A percentile compares a stretch with the other conserved stretches of the same genome.
Conservation (phyloP, 2,113 vertebrate genomes). For the Urocynchramus pylzowi region DNA sequence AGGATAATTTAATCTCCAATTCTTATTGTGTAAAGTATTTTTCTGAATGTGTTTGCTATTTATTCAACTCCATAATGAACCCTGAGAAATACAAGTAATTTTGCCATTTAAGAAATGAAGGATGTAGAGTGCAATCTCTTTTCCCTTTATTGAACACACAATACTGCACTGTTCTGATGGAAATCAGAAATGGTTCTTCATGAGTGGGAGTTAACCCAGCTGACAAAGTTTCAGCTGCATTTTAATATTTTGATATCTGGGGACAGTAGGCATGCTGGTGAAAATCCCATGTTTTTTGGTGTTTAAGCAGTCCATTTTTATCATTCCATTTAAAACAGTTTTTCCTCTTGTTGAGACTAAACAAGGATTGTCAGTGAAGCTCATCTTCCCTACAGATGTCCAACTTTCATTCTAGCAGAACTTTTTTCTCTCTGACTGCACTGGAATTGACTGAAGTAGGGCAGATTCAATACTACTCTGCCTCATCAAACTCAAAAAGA, state of each 20-base stretch:
- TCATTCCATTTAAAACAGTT: neutral
- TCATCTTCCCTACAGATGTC: neutral
- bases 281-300: accelerated
- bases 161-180: neutral
- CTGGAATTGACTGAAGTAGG: neutral
- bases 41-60: neutral
- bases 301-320: neutral
- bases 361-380: neutral
- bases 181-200: neutral
- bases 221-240: neutral
- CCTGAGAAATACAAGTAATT: neutral
- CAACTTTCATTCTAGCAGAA: neutral
- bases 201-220: neutral
- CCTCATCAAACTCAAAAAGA: neutral
- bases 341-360: neutral
- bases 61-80: neutral
- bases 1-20: neutral
- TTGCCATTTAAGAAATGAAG: neutral
- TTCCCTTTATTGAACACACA: neutral
- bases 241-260: neutral
- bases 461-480: neutral
- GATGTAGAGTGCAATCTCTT: neutral
- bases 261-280: neutral
- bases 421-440: neutral
- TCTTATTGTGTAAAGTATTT: neutral